Evolutionary conservation across 2,113 vertebrate species (phyloP).

Genomic region (Leptosomus discolor): DNA sequence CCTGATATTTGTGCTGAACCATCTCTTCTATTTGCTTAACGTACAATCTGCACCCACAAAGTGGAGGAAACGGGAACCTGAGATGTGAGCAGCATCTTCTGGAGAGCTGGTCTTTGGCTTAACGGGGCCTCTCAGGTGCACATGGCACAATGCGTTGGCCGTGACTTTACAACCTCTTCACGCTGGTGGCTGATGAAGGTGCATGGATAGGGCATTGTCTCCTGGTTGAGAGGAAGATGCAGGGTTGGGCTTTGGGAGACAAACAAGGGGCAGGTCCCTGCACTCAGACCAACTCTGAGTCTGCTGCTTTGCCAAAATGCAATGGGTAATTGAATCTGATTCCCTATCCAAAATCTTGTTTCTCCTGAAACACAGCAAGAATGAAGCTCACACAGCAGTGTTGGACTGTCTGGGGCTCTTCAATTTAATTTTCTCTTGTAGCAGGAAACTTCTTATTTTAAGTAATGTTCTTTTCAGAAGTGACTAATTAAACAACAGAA

Average conservation of each 20-base stretch:
- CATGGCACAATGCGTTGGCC: background rate
- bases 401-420: background rate
- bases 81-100: background rate
- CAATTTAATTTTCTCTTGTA: background rate
- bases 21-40: background rate
- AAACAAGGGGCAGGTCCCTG: background rate
- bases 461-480: background rate
- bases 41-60: background rate
- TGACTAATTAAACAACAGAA: constrained; percentile 24
- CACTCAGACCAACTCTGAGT: background rate
- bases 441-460: background rate
- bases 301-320: background rate
- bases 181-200: background rate
- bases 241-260: background rate
- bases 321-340: background rate
- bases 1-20: background rate
- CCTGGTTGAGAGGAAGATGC: background rate
- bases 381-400: accelerated
- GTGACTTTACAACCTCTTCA: background rate
- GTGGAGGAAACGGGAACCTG: background rate
- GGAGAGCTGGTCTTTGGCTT: background rate
- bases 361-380: background rate
- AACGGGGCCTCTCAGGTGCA: background rate
- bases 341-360: background rate
- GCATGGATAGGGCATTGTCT: background rate